phyloP scores from a whole-genome alignment of 2,888 invertebrate species.

The Synergus japonicus region DNA sequence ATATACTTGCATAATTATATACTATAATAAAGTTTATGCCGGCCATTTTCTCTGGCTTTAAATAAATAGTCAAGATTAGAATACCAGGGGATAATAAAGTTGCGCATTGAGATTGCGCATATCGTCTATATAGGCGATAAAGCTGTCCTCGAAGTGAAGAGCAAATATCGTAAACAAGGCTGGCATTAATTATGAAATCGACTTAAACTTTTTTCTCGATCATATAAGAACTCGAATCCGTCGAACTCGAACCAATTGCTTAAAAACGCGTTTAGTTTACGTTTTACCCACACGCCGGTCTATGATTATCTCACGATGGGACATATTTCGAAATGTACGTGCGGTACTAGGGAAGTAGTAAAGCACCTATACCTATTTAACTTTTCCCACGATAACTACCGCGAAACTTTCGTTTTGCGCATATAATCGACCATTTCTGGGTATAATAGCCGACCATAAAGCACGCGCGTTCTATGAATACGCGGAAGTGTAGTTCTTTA shows the following conservation, averaged over 20 bases:
- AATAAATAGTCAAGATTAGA: conserved; percentile 35
- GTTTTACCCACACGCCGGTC: conserved; percentile 3
- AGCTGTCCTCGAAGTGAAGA: conserved; percentile 20
- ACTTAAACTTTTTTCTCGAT: not conserved
- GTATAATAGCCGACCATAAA: conserved; percentile 47
- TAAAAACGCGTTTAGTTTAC: conserved; percentile 27
- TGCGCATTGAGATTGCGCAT: conserved; percentile 19
- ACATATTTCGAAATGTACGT: conserved; percentile 37
- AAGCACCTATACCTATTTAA: conserved; percentile 40
- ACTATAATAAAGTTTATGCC: conserved; percentile 10
- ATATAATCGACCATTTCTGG: conserved; percentile 41
- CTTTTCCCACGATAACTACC: conserved; percentile 43
- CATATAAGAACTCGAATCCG: not conserved
- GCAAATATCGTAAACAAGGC: conserved; percentile 16
- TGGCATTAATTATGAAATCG: conserved; percentile 31
- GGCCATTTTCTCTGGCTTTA: conserved; percentile 12
- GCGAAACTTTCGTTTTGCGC: conserved; percentile 35
- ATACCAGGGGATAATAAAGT: conserved; percentile 24
- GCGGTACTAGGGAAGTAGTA: conserved; percentile 23
- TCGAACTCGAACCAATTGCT: conserved; percentile 20
- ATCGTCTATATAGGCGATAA: conserved; percentile 16
- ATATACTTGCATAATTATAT: conserved; percentile 37
- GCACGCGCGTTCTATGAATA: conserved; percentile 42
- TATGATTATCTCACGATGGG: conserved; percentile 37
- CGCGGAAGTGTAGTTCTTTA: conserved; percentile 36